Conservation (phyloP, 2,797 vertebrate genomes). For the Lepilemur ruficaudatus region DNA sequence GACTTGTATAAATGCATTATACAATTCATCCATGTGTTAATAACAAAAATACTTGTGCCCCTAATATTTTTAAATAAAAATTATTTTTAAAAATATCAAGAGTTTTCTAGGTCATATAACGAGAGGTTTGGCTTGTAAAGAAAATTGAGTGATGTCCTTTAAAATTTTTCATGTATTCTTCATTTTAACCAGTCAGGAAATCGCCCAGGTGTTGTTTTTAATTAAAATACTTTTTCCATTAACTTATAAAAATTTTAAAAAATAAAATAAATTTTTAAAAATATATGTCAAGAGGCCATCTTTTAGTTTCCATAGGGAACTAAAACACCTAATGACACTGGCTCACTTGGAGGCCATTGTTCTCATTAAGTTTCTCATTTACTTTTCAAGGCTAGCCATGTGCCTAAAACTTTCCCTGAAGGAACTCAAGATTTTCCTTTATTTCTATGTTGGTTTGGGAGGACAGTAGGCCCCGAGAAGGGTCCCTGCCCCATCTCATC, state of each 20-base stretch:
- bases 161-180: background rate
- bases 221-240: background rate
- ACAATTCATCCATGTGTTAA: no score
- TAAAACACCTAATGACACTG: background rate
- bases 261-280: background rate
- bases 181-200: slow-evolving; percentile 7
- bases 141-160: background rate
- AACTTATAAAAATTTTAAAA: background rate
- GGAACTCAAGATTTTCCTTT: background rate
- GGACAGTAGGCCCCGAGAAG: background rate
- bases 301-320: background rate
- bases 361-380: background rate
- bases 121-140: background rate
- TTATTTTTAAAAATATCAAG: background rate
- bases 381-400: background rate
- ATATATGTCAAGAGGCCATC: background rate
- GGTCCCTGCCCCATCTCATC: background rate
- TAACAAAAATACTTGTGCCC: no score
- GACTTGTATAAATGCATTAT: no score
- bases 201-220: background rate
- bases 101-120: background rate
- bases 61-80: no score
- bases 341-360: background rate
- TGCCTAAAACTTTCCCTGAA: background rate
- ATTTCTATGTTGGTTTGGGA: background rate